These are phyloP conservation scores for Benitochromis conjunctus DNA, from an alignment of 2,113 vertebrate species.

Conservation along the genomic window DNA sequence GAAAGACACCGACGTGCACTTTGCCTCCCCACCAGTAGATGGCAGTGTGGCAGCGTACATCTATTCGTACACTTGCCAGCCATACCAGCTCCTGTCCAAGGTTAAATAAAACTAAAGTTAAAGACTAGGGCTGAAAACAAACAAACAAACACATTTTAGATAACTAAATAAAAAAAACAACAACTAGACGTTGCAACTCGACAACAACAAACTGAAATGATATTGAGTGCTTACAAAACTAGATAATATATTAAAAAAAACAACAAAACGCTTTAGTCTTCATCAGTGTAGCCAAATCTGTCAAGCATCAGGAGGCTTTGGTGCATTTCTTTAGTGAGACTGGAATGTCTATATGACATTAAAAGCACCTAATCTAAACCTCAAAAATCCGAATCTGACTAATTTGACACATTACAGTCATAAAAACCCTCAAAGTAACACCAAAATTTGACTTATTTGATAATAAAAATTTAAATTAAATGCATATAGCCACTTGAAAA, in stretches of 20 bases:
- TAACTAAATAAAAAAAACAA: neutral
- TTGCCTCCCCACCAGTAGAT: neutral
- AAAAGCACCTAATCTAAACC: neutral
- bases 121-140: neutral
- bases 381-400: neutral
- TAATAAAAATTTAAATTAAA: neutral
- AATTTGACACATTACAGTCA: neutral
- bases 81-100: neutral
- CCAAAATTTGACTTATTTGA: neutral
- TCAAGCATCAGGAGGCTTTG: neutral
- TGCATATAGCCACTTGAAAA: neutral
- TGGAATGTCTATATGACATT: neutral
- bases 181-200: neutral
- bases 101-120: rapidly evolving
- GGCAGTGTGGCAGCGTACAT: neutral
- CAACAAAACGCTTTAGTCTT: neutral
- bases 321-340: neutral
- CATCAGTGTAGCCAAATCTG: neutral
- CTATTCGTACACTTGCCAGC: neutral
- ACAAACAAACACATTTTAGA: neutral
- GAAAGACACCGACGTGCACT: neutral
- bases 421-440: neutral
- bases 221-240: neutral
- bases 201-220: neutral
- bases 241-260: neutral